Evolutionary conservation across 2,113 vertebrate species (phyloP).

Genomic region (Tapirus terrestris): DNA sequence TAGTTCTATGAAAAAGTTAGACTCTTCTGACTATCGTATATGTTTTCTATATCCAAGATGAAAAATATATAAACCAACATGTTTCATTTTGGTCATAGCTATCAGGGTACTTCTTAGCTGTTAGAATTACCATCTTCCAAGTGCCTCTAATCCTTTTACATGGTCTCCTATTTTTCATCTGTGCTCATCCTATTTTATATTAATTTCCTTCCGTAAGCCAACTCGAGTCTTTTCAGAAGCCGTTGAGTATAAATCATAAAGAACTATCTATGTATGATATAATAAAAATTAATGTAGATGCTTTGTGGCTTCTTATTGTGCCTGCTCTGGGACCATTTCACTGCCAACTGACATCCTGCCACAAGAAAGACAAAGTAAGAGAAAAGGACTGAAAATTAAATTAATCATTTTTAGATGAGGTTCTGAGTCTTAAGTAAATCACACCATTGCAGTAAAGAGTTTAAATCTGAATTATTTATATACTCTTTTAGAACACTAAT

Average conservation of each 20-base stretch:
- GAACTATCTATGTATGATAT: neutral
- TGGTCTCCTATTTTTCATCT: slow-evolving; percentile 14
- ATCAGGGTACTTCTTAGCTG: slow-evolving; percentile 18
- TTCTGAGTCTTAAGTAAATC: slow-evolving; percentile 49
- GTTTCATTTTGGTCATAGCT: slow-evolving; percentile 7
- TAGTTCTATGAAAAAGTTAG: neutral
- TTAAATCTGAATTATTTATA: slow-evolving; percentile 60
- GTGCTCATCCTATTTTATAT: neutral
- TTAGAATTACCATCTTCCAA: slow-evolving; percentile 44
- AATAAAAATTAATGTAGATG: slow-evolving; percentile 17
- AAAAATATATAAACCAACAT: neutral
- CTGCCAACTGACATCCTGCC: neutral
- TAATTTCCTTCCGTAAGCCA: slow-evolving; percentile 34
- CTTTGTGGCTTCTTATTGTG: neutral
- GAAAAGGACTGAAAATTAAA: slow-evolving; percentile 22
- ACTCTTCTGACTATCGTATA: neutral
- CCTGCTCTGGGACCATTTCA: neutral
- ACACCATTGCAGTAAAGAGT: neutral
- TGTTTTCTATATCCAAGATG: neutral
- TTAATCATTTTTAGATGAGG: neutral
- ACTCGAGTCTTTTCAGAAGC: slow-evolving; percentile 25
- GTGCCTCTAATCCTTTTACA: slow-evolving; percentile 34
- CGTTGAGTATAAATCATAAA: neutral
- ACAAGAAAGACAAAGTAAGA: neutral
- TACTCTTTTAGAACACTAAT: slow-evolving; percentile 40